A percentile compares a stretch with the other conserved stretches of the same genome.
These are phyloP conservation scores for Ridgeia piscesae DNA, from an alignment of 1,140 invertebrate species.

Conservation along the genomic window DNA sequence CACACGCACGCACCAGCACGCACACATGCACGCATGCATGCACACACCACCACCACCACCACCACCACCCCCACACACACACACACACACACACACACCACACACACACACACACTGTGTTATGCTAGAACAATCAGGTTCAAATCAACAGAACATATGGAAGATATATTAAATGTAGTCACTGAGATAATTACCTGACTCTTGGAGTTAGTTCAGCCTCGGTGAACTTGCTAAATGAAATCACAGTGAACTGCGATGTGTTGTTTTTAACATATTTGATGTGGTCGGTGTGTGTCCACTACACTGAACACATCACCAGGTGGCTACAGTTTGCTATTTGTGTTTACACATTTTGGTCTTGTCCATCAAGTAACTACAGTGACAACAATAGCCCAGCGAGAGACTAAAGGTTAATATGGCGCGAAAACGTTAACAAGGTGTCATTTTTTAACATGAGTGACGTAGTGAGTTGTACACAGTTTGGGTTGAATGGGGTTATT, in stretches of 20 bases:
- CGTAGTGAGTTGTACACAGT: neutral
- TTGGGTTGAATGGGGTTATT: neutral
- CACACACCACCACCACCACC: too few species aligned
- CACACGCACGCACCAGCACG: too few species aligned
- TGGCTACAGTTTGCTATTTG: neutral
- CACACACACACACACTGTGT: too few species aligned
- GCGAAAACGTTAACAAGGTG: neutral
- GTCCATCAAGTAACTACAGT: neutral
- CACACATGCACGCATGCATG: too few species aligned
- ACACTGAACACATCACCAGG: neutral
- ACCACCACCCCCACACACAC: too few species aligned
- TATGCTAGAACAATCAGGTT: too few species aligned
- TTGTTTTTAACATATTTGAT: neutral
- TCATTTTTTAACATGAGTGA: neutral
- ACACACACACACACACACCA: too few species aligned
- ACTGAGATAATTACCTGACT: neutral
- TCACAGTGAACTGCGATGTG: neutral
- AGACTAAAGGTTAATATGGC: neutral
- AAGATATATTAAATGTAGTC: neutral
- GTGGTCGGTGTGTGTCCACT: neutral
- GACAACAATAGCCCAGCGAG: neutral
- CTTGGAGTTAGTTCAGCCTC: neutral
- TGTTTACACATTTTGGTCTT: neutral
- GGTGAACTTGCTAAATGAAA: neutral
- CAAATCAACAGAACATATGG: neutral